Evolutionary conservation across 1,140 invertebrate genomes (phyloP), one percentile per base, ranked within the genome.

Genomic region (Phymorhynchus buccinoides): DNA sequence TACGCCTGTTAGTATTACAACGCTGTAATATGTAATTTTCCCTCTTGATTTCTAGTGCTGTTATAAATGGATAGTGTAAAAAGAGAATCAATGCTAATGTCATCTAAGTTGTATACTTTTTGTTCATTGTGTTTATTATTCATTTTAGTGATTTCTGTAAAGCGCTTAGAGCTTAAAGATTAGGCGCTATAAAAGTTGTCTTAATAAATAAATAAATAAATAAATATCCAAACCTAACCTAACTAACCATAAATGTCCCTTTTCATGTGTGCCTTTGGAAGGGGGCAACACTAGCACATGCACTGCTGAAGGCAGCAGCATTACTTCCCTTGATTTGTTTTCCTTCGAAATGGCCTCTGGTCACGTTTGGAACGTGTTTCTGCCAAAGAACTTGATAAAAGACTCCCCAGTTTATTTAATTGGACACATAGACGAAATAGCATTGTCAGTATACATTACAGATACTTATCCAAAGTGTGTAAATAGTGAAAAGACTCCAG

Each of bases 291-390:
- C 62, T 35, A 73, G 1, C 37, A 18, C 68, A 7, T 66, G n/a
- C 37, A 30, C 30, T 35, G 30, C 62, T 4, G 18, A 6, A 6
- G 3, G 18, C 68, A 35, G 16, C 37, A 73, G 37, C 73, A 9
- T 75, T 75, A 75, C 18, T 37, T 75, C 73, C 73, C 73, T 41
- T 75, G 73, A 41, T 27, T 41, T 41, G 73, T 27, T 35, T 12
- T 16, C 14, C 18, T 9, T 39, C 37, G 41, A 75, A 79, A 79
- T 79, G 77, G 77, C 77, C 14, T 27, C 77, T 3, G 2, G 27
- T 3, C 3, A 18, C 6, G 37, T 75, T 4, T 79, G 77, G 77
- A 79, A 79, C 27, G 77, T 56, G 32, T 79, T 79, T 22, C 7
- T 79, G 9, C 77, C 77, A 32, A 14, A 42, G 3, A 44, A 42